A percentile compares a stretch with the other conserved stretches of the same genome.
Conservation (phyloP, 1,140 invertebrate genomes). For the Oncopodura yosiiana region DNA sequence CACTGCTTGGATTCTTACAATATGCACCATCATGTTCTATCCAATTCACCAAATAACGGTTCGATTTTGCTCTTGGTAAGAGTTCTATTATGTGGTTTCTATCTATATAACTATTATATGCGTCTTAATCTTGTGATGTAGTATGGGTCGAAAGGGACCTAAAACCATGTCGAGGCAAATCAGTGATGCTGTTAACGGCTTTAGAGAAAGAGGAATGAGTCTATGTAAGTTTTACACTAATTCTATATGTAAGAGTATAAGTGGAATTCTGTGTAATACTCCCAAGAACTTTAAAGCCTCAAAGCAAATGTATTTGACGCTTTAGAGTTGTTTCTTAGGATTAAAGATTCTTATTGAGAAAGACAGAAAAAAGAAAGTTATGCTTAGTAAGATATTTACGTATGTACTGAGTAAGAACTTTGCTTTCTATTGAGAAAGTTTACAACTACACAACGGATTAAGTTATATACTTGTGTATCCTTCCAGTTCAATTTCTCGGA, state of each 20-base stretch:
- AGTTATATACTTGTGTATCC: constrained; percentile 11
- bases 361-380: too few relatives aligned
- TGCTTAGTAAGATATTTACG: too few relatives aligned
- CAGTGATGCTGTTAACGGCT: constrained; percentile 68
- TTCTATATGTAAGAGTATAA: not conserved
- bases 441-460: too few relatives aligned
- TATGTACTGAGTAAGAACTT: too few relatives aligned
- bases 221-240: constrained; percentile 49
- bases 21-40: constrained; percentile 82
- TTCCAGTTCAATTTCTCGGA: constrained; percentile 65
- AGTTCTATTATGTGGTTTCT: not conserved
- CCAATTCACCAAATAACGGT: constrained; percentile 67
- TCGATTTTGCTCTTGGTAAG: constrained; percentile 47
- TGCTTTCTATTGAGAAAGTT: too few relatives aligned
- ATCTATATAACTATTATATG: too few relatives aligned
- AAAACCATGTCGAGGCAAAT: constrained; percentile 58
- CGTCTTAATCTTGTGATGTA: too few relatives aligned
- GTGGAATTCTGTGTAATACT: too few relatives aligned
- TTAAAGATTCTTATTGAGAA: too few relatives aligned
- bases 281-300: too few relatives aligned
- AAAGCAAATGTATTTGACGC: too few relatives aligned
- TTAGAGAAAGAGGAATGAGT: constrained; percentile 76
- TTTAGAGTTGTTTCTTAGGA: too few relatives aligned
- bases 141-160: constrained; percentile 39
- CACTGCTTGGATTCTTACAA: constrained; percentile 89